Evolutionary conservation across 2,888 invertebrate genomes (phyloP).

Genomic region (Sisyra terminalis): DNA sequence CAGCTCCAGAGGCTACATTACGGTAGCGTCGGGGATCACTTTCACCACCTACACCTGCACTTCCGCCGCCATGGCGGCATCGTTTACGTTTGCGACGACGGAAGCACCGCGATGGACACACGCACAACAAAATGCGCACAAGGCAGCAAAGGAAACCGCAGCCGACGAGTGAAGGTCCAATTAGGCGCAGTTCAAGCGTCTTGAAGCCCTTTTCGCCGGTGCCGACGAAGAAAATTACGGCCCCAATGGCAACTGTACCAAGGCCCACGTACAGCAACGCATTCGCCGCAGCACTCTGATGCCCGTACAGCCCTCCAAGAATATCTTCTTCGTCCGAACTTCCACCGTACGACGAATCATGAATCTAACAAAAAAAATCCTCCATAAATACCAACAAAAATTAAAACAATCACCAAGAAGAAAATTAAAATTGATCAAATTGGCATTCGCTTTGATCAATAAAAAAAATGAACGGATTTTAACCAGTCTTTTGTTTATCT

Average conservation of each 20-base stretch:
- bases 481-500: too few species aligned
- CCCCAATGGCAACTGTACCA: constrained; percentile 65
- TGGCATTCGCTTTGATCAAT: too few species aligned
- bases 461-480: too few species aligned
- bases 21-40: constrained; percentile 12
- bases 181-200: constrained; percentile 68
- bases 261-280: constrained; percentile 74
- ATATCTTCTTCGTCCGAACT: constrained; percentile 56
- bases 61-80: constrained; percentile 19
- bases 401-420: too few species aligned
- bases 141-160: constrained; percentile 70
- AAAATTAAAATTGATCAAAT: too few species aligned
- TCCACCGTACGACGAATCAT: constrained; percentile 69
- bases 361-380: constrained; percentile 41
- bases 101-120: constrained; percentile 64
- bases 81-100: constrained; percentile 39
- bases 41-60: constrained; percentile 11
- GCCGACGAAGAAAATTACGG: constrained; percentile 78
- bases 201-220: constrained; percentile 80
- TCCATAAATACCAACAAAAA: not conserved
- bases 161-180: constrained; percentile 56
- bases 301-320: constrained; percentile 41
- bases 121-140: constrained; percentile 68
- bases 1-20: not conserved
- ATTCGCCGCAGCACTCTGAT: constrained; percentile 67